Evolutionary conservation across 2,888 invertebrate genomes (phyloP), one percentile per base, ranked within the genome.

Genomic region (Eupithecia subfuscata): DNA sequence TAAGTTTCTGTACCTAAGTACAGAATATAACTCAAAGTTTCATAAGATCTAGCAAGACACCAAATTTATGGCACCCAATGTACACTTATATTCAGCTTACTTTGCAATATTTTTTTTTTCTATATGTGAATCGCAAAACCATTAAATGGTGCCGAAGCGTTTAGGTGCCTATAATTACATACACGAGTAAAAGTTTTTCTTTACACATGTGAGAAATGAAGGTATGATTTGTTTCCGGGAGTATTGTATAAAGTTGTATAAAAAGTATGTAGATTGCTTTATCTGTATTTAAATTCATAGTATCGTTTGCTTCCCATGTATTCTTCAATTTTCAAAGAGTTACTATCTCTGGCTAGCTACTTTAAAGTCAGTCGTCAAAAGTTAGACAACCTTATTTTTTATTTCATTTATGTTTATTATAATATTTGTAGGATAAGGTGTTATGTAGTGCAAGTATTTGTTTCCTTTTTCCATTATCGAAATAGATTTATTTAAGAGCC

Each of bases 151-250:
- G 2, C 52, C n/a, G 52, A 56, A 22, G 52, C 52, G 22, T 56
- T 12, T 64, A 34, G 34, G 34, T 64, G 8, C 64, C 34, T 64
- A 2, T 65, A 65, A 65, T 40, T 40, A 40, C 22, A 67, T 40
- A 37, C 64, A 30, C 7, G 34, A 34, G 25, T 65, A 37, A 72
- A 64, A 69, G 72, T 78, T 64, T 76, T 76, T 75, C 64, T 75
- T 76, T 81, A 77, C 76, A 22, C 12, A 73, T 77, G 69, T 81
- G 81, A 82, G 81, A 81, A 85, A 80, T 78, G 60, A 60, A 14
- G 60, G 64, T 69, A 76, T 82, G 76, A 82, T 82, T 82, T 80
- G 75, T 82, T 84, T 84, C 85, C 85, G 83, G 78, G 74, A 82
- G 73, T 74, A 82, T 81, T 85, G 81, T 83, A 70, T 77, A 43